A percentile compares a stretch with the other conserved stretches of the same genome.
phyloP scores from a whole-genome alignment of 1,140 invertebrate genomes.

The Eurytemora carolleeae region DNA sequence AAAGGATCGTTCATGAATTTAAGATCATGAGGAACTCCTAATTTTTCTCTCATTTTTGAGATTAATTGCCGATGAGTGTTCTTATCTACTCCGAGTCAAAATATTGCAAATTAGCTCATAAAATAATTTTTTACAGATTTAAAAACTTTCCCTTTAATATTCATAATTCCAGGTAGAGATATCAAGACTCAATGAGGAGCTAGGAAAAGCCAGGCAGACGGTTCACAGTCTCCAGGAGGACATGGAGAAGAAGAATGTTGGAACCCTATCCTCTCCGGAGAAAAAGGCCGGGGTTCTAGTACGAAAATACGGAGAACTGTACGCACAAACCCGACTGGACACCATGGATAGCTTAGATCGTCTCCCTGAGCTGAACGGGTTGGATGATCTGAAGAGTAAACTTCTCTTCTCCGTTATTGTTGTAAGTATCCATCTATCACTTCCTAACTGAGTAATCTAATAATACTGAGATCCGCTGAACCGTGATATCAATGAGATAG shows the following conservation, averaged over 20 bases:
- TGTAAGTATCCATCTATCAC: no score
- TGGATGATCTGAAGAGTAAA: slow-evolving; percentile 71
- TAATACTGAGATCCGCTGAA: no score
- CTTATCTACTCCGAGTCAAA: no score
- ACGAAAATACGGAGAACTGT: slow-evolving; percentile 57
- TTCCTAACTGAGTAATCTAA: no score
- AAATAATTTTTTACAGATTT: no score
- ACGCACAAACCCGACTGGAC: slow-evolving; percentile 58
- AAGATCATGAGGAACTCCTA: no score
- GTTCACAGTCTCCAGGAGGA: slow-evolving; percentile 4
- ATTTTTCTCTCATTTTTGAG: no score
- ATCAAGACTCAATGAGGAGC: not conserved
- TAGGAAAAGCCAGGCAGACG: not conserved
- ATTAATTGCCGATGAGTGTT: no score
- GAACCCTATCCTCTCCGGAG: slow-evolving; percentile 15
- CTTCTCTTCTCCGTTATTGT: slow-evolving; percentile 83
- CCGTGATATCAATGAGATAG: no score
- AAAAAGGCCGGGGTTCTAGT: slow-evolving; percentile 35
- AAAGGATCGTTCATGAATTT: no score
- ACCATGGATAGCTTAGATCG: slow-evolving; percentile 59
- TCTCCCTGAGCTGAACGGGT: slow-evolving; percentile 49
- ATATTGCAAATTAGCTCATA: no score
- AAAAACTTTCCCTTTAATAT: no score
- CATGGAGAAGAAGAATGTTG: slow-evolving; percentile 16
- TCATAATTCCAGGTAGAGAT: slow-evolving; percentile 1